phyloP scores from a whole-genome alignment of 2,888 invertebrate genomes.

The Drosophila formosana region DNA sequence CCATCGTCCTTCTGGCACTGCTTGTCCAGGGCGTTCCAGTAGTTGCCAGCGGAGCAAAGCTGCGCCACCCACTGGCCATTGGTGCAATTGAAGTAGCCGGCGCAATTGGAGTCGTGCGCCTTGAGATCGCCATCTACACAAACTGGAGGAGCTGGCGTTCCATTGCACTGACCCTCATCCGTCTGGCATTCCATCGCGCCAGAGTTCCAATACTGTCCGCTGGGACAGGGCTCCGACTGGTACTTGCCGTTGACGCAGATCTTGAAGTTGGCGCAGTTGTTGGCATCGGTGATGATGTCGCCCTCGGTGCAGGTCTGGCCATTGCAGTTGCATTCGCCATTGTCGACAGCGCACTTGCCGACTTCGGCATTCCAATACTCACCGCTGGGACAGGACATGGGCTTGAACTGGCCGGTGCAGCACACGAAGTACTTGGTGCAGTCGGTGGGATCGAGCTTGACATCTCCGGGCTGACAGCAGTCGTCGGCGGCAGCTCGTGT shows the following conservation, averaged over 20 bases:
- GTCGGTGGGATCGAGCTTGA: slow-evolving; percentile 29
- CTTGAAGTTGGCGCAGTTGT: background rate
- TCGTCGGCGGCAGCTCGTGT: slow-evolving; percentile 12
- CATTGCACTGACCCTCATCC: slow-evolving; percentile 5
- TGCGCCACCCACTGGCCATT: slow-evolving; percentile 23
- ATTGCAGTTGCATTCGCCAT: slow-evolving; percentile 6
- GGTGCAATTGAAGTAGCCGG: slow-evolving; percentile 23
- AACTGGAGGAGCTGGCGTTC: background rate
- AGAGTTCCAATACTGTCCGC: background rate
- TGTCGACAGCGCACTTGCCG: background rate
- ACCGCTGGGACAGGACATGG: slow-evolving; percentile 22
- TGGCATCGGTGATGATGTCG: background rate
- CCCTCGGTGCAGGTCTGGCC: slow-evolving; percentile 7
- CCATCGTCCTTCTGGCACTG: background rate
- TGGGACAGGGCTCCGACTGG: background rate
- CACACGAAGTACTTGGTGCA: slow-evolving; percentile 50
- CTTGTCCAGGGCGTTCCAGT: slow-evolving; percentile 29
- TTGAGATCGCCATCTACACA: background rate
- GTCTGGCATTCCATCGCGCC: background rate
- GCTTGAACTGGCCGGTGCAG: slow-evolving; percentile 42
- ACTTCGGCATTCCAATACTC: background rate
- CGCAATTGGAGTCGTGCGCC: background rate
- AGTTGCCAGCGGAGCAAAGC: slow-evolving; percentile 12
- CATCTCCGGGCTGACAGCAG: slow-evolving; percentile 45
- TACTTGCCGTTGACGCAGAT: slow-evolving; percentile 6